A percentile compares a stretch with the other conserved stretches of the same genome.
These are phyloP conservation scores for Lophotriccus pileatus DNA, from an alignment of 2,797 vertebrate genomes.

Conservation along the genomic window DNA sequence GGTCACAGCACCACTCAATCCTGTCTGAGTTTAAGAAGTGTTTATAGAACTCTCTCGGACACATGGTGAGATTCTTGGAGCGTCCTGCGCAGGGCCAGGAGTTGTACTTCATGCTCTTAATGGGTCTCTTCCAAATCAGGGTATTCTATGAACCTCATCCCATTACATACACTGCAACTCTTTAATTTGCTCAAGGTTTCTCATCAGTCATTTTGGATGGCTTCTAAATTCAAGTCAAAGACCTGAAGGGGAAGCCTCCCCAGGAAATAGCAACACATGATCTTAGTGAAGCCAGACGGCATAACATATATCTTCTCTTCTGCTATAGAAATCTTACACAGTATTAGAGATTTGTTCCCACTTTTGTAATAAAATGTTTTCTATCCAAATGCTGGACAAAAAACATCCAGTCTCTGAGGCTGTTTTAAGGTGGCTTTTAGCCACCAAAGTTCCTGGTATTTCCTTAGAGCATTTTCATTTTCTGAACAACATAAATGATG, in stretches of 20 bases:
- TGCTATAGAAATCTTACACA: not conserved
- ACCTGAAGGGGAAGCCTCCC: not conserved
- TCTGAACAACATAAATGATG: conserved; percentile 23
- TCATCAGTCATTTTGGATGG: not conserved
- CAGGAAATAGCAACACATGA: not conserved
- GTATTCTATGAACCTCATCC: not conserved
- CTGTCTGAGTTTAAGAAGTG: not conserved
- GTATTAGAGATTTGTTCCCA: not conserved
- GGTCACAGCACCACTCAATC: not conserved
- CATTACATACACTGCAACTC: not conserved
- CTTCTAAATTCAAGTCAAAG: not conserved
- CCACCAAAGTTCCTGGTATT: not conserved
- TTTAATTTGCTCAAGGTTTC: not conserved
- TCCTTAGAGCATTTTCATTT: conserved; percentile 33
- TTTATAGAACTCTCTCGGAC: not conserved
- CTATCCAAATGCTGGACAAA: not conserved
- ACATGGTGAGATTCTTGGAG: not conserved
- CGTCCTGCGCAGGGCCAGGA: not conserved
- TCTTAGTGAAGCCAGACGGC: not conserved
- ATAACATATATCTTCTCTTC: not conserved
- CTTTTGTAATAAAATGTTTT: not conserved
- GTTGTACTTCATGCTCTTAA: not conserved
- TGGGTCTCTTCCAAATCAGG: not conserved
- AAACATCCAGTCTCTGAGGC: not conserved
- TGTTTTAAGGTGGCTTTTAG: conserved; percentile 6